Evolutionary conservation across 2,888 invertebrate species (phyloP).

Genomic region (Drosophila affinis): DNA sequence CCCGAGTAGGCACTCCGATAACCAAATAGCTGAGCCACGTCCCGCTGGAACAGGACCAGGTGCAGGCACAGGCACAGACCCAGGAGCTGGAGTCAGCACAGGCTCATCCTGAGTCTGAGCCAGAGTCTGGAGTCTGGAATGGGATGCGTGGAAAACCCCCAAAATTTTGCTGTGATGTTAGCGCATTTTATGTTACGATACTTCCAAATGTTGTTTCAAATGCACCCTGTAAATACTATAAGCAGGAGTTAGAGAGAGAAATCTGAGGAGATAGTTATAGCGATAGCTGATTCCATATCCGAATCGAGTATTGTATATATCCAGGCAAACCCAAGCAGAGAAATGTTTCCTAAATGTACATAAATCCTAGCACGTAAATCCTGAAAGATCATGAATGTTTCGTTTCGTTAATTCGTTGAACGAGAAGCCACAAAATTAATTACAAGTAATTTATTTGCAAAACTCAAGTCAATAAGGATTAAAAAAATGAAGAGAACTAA

Average conservation of each 20-base stretch:
- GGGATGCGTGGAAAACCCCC: slow-evolving; percentile 59
- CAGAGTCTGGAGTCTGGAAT: neutral
- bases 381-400: slow-evolving; percentile 26
- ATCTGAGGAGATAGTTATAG: slow-evolving; percentile 18
- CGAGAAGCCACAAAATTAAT: slow-evolving; percentile 1
- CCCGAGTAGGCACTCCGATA: slow-evolving; percentile 41
- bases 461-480: slow-evolving; percentile 69
- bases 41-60: neutral
- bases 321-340: slow-evolving; percentile 55
- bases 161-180: slow-evolving; percentile 83
- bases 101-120: slow-evolving; percentile 45
- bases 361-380: slow-evolving; percentile 59
- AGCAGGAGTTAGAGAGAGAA: slow-evolving; percentile 35
- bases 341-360: slow-evolving; percentile 77
- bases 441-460: slow-evolving; percentile 63
- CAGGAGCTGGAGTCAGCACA: slow-evolving; percentile 24
- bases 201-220: slow-evolving; percentile 72
- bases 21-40: slow-evolving; percentile 62
- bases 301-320: slow-evolving; percentile 50
- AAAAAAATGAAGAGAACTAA: slow-evolving; percentile 34
- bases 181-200: slow-evolving; percentile 82
- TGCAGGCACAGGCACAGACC: slow-evolving; percentile 8
- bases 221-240: slow-evolving; percentile 79
- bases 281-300: slow-evolving; percentile 34
- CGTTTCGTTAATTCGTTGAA: slow-evolving; percentile 26